Evolutionary conservation across 2,888 invertebrate genomes (phyloP).

Genomic region (Hydriomena furcata): DNA sequence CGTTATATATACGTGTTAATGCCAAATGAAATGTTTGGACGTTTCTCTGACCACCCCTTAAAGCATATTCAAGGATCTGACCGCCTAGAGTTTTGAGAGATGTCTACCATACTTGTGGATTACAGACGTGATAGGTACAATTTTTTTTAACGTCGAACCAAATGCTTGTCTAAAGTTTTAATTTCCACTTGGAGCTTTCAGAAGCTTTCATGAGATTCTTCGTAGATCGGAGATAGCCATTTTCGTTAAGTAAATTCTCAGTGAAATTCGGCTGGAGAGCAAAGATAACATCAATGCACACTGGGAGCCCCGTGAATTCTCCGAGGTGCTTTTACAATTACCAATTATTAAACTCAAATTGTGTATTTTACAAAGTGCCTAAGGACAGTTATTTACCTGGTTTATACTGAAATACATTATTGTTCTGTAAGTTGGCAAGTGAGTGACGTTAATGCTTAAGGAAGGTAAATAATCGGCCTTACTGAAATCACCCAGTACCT

Average conservation of each 20-base stretch:
- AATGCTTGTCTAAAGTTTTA: slow-evolving; percentile 78
- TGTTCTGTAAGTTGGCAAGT: slow-evolving; percentile 7
- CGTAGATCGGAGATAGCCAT: slow-evolving; percentile 58
- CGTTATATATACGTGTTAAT: too few relatives aligned
- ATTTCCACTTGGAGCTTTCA: slow-evolving; percentile 55
- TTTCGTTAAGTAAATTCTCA: slow-evolving; percentile 54
- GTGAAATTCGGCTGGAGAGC: slow-evolving; percentile 50
- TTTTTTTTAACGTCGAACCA: slow-evolving; percentile 59
- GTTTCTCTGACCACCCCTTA: too few relatives aligned
- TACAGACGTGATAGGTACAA: too few relatives aligned
- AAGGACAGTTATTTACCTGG: neutral
- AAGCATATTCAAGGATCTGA: too few relatives aligned
- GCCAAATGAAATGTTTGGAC: too few relatives aligned
- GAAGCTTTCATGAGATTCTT: slow-evolving; percentile 52
- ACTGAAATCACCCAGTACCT: slow-evolving; percentile 15
- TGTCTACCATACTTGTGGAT: too few relatives aligned
- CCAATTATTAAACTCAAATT: slow-evolving; percentile 8
- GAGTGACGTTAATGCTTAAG: slow-evolving; percentile 14
- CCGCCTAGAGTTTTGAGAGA: too few relatives aligned
- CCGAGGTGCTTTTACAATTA: slow-evolving; percentile 6
- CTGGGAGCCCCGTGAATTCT: slow-evolving; percentile 6
- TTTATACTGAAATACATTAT: slow-evolving; percentile 14
- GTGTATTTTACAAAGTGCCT: slow-evolving; percentile 16
- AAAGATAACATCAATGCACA: slow-evolving; percentile 56
- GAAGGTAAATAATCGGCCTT: slow-evolving; percentile 21